Evolutionary conservation across 2,113 vertebrate genomes (phyloP), one percentile per base, ranked within the genome.

Genomic region (Apus apus): DNA sequence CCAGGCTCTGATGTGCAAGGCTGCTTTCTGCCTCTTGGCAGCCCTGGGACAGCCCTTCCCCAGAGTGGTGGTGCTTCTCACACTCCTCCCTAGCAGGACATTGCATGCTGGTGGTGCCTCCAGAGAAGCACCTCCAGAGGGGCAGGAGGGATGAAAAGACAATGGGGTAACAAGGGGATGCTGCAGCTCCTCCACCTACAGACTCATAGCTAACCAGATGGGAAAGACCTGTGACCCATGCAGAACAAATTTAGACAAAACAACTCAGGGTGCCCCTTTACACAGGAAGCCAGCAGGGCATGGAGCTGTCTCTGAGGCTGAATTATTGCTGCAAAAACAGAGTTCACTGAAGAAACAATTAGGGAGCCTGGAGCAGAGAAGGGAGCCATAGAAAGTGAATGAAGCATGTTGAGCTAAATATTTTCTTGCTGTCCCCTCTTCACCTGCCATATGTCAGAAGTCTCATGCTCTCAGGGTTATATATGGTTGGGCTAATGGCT

Each of bases 301-400:
- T 15, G 1, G 17, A 62, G 53, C 23, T 2, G 16, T 50, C n/a
- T 91, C 67, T 15, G 60, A 76, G 5, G 29, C 8, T 93, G 74
- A 94, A 67, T 72, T 64, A 40, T 9, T 64, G 34, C 82, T 83
- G 66, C 50, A 94, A 77, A 84, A 86, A 77, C 21, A 0, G 32
- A 89, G 32, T 40, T 89, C 32, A 73, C 25, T 54, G 38, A 84
- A 77, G 85, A 79, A 97, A 53, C 21, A 95, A 70, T 81, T 40
- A 74, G 29, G 60, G 65, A 70, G 30, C 29, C 58, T 43, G 40
- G 11, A 54, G 8, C 68, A 94, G 51, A 70, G 21, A 71, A 61
- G 27, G 48, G 27, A 57, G 16, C 8, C 51, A 54, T 0, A 79
- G 72, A 68, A 68, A 87, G 57, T 38, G 76, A 96, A 88, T 25